These are phyloP conservation scores for Ramphastos sulfuratus DNA, from an alignment of 2,113 vertebrate genomes.

Conservation along the genomic window DNA sequence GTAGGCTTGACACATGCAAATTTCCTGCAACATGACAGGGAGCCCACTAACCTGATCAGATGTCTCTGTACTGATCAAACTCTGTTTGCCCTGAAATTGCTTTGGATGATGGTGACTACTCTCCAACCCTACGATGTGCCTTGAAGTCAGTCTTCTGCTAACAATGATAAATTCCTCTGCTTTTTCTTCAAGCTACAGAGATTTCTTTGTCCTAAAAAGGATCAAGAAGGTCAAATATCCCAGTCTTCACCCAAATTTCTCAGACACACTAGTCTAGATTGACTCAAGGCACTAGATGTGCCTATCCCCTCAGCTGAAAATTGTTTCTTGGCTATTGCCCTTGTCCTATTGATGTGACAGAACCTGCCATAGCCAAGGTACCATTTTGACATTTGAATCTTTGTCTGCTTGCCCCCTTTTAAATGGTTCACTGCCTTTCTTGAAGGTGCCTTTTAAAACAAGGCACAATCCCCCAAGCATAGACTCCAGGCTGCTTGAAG, in stretches of 20 bases:
- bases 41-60: neutral
- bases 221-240: slow-evolving; percentile 15
- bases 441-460: neutral
- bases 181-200: neutral
- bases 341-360: slow-evolving; percentile 43
- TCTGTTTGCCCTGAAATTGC: neutral
- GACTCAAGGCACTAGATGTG: neutral
- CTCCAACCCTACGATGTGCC: neutral
- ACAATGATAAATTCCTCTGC: neutral
- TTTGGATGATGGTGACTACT: neutral
- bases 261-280: neutral
- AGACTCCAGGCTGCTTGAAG: neutral
- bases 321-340: neutral
- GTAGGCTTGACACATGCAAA: neutral
- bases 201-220: neutral
- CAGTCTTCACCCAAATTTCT: neutral
- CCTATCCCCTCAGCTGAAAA: neutral
- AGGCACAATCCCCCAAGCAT: neutral
- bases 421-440: slow-evolving; percentile 33
- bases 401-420: slow-evolving; percentile 31
- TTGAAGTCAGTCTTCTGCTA: neutral
- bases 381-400: slow-evolving; percentile 39
- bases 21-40: neutral
- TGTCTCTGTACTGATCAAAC: neutral
- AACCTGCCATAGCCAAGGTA: neutral